These are phyloP conservation scores for Alethe diademata DNA, from an alignment of 2,113 vertebrate genomes.

Conservation along the genomic window DNA sequence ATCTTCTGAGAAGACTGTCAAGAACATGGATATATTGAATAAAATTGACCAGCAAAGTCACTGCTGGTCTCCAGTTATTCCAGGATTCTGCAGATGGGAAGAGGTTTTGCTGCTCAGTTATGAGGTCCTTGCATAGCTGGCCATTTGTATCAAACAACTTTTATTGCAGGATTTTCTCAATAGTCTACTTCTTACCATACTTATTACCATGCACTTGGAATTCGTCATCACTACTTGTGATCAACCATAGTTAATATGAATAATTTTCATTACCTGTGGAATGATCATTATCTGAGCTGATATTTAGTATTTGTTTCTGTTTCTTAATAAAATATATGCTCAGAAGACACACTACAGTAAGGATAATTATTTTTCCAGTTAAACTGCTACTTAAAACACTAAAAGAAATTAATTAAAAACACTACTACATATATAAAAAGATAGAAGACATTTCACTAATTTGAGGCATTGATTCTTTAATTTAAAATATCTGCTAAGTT, in stretches of 20 bases:
- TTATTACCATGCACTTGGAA: not conserved
- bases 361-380: conserved; percentile 28
- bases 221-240: not conserved
- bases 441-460: not conserved
- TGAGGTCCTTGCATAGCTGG: not conserved
- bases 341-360: not conserved
- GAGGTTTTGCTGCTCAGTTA: not conserved
- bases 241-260: not conserved
- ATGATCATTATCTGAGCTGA: not conserved
- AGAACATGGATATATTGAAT: not conserved
- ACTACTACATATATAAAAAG: not conserved
- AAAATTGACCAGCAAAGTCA: not conserved
- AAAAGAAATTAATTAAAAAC: rapidly evolving
- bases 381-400: not conserved
- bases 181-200: not conserved
- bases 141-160: not conserved
- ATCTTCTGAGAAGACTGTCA: not conserved
- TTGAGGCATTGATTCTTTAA: not conserved
- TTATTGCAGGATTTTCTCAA: not conserved
- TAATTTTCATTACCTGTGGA: not conserved
- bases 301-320: conserved; percentile 37
- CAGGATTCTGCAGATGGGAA: not conserved
- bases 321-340: conserved; percentile 43
- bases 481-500: not conserved
- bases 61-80: not conserved